These are phyloP conservation scores for Euphonia xanthogaster DNA, from an alignment of 2,797 vertebrate species.

Conservation along the genomic window DNA sequence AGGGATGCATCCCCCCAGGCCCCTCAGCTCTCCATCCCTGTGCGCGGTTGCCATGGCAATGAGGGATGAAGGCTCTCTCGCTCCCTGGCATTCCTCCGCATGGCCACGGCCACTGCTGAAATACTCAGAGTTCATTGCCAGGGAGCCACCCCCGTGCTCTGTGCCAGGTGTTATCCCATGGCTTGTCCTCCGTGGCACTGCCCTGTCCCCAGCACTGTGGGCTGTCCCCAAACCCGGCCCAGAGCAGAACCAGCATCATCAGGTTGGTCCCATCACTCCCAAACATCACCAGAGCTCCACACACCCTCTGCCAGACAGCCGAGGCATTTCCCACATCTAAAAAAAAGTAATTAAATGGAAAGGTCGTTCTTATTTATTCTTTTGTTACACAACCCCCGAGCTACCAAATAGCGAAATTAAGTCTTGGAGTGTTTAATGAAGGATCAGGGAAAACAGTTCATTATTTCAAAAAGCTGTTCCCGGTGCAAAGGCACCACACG, in stretches of 20 bases:
- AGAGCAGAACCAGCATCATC: rapidly evolving
- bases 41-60: slow-evolving; percentile 30
- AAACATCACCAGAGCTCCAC: rapidly evolving
- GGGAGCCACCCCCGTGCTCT: neutral
- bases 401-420: neutral
- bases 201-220: rapidly evolving
- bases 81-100: neutral
- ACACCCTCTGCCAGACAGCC: rapidly evolving
- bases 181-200: neutral
- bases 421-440: neutral
- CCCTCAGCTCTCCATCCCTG: neutral
- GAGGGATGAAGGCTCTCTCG: neutral
- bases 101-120: neutral
- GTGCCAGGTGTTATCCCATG: rapidly evolving
- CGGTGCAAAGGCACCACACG: neutral
- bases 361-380: slow-evolving; percentile 45
- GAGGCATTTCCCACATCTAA: neutral
- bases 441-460: neutral
- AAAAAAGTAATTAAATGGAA: slow-evolving; percentile 17
- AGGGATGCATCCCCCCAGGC: neutral
- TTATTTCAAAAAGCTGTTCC: neutral
- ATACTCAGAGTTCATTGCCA: neutral
- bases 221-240: neutral
- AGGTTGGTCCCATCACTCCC: neutral
- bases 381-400: neutral